phyloP scores from a whole-genome alignment of 2,113 vertebrate genomes.

The Pterophyllum scalare region DNA sequence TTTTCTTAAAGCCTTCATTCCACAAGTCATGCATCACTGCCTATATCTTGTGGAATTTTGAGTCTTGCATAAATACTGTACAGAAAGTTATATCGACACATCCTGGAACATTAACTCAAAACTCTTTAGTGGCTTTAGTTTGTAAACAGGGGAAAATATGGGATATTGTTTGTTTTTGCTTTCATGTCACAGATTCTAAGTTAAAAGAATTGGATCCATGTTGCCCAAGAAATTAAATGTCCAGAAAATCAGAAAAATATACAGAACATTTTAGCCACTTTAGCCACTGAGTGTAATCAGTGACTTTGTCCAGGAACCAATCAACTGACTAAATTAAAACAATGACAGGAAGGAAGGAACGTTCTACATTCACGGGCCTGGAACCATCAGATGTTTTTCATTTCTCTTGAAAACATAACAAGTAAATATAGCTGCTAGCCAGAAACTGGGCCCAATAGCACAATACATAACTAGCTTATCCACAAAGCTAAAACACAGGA shows the following conservation, averaged over 20 bases:
- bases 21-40: conserved; percentile 13
- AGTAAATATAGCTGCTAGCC: neutral
- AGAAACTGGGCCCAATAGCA: neutral
- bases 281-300: neutral
- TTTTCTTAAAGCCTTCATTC: conserved; percentile 34
- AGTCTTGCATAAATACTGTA: conserved; percentile 20
- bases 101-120: neutral
- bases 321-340: neutral
- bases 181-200: neutral
- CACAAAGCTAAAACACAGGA: neutral
- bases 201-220: neutral
- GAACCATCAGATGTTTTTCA: neutral
- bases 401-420: neutral
- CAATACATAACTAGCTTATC: neutral
- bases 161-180: neutral
- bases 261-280: neutral
- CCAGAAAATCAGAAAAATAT: neutral
- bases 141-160: neutral
- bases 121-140: neutral
- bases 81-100: neutral
- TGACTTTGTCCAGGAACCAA: neutral
- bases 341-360: neutral
- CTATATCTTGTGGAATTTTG: conserved; percentile 15
- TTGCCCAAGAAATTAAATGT: neutral
- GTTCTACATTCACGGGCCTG: neutral